Evolutionary conservation across 2,113 vertebrate genomes (phyloP).

Genomic region (Oophaga pumilio): DNA sequence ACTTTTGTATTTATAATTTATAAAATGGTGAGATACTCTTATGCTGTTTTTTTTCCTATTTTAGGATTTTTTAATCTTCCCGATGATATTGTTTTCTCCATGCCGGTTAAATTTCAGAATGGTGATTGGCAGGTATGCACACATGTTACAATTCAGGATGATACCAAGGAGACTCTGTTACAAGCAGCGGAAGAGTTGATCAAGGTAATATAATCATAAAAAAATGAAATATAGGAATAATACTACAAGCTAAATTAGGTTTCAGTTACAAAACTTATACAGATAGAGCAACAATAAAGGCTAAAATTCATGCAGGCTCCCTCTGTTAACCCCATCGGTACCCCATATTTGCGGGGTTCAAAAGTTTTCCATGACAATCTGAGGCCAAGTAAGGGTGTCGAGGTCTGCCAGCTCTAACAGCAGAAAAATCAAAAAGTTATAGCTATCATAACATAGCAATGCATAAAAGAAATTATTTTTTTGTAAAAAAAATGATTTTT

Average conservation of each 20-base stretch:
- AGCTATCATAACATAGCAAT: too few species aligned
- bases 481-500: too few species aligned
- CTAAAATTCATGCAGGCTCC: too few species aligned
- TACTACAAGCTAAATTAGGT: neutral
- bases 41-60: conserved; percentile 59
- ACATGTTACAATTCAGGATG: conserved; percentile 64
- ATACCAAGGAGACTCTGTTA: conserved; percentile 69
- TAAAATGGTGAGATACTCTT: neutral
- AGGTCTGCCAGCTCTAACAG: too few species aligned
- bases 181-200: conserved; percentile 72
- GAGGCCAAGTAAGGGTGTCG: too few species aligned
- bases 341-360: too few species aligned
- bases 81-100: conserved; percentile 80
- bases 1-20: neutral
- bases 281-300: too few species aligned
- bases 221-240: neutral
- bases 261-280: neutral
- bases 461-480: too few species aligned
- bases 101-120: conserved; percentile 81
- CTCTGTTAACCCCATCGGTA: too few species aligned
- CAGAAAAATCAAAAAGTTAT: too few species aligned
- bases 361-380: too few species aligned
- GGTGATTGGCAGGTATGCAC: conserved; percentile 75
- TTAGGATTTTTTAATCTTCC: conserved; percentile 81
- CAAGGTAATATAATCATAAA: conserved; percentile 68